A percentile compares a stretch with the other conserved stretches of the same genome.
Evolutionary conservation across 2,113 vertebrate species (phyloP).

Genomic region (Lagenorhynchus albirostris): DNA sequence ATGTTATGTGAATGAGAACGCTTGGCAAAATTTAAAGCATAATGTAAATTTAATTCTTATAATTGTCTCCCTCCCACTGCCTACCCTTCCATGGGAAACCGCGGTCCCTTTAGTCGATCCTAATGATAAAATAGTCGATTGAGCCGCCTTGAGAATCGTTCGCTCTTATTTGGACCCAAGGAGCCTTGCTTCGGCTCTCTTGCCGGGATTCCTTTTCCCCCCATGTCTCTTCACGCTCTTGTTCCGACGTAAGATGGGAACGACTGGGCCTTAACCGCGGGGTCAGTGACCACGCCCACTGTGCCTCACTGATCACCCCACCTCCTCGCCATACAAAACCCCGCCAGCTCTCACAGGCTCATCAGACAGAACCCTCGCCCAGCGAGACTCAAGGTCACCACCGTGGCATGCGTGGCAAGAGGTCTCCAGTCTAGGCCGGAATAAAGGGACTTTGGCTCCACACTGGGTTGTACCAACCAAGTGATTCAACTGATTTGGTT

Average conservation of each 20-base stretch:
- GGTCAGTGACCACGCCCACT: accelerated
- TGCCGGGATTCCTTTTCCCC: accelerated
- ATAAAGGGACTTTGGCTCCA: not conserved
- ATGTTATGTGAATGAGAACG: not conserved
- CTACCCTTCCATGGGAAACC: not conserved
- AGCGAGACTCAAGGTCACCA: not conserved
- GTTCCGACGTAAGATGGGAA: not conserved
- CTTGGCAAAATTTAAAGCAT: not conserved
- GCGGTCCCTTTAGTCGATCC: not conserved
- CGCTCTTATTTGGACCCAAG: not conserved
- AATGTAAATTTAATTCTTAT: not conserved
- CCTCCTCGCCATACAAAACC: not conserved
- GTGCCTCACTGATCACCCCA: not conserved
- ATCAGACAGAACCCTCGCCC: not conserved
- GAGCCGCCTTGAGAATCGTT: not conserved
- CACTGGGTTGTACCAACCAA: accelerated
- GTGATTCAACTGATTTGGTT: not conserved
- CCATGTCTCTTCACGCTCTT: not conserved
- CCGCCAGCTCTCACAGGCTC: not conserved
- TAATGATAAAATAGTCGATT: accelerated
- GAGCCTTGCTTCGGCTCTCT: accelerated
- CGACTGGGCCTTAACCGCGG: no score
- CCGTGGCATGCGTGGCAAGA: no score
- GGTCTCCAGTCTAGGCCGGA: not conserved
- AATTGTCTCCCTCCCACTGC: not conserved